Evolutionary conservation across 2,113 vertebrate species (phyloP).

Genomic region (Chiloscyllium plagiosum): DNA sequence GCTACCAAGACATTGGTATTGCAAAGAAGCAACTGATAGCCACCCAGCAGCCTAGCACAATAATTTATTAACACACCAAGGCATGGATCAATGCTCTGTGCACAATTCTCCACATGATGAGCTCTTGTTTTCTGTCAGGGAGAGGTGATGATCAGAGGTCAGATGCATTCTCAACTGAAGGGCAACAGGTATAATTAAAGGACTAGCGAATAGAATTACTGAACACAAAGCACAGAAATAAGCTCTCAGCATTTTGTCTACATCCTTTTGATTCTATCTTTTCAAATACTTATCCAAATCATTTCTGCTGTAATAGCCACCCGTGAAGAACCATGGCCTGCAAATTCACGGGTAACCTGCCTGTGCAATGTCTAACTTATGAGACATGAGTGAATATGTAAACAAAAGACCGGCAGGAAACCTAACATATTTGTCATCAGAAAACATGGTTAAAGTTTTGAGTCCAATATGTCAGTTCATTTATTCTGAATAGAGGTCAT

Average conservation of each 20-base stretch:
- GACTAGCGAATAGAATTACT: background rate
- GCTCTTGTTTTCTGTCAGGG: background rate
- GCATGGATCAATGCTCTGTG: background rate
- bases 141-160: background rate
- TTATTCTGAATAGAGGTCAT: too few relatives aligned
- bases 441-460: too few relatives aligned
- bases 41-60: background rate
- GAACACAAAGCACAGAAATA: background rate
- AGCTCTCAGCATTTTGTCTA: background rate
- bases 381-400: too few relatives aligned
- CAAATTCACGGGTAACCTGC: background rate
- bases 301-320: background rate
- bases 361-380: background rate
- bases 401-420: too few relatives aligned
- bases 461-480: too few relatives aligned
- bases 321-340: background rate
- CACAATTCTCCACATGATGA: background rate
- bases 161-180: background rate
- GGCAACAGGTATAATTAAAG: background rate
- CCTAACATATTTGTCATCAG: too few relatives aligned
- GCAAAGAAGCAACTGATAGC: background rate
- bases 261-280: background rate
- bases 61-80: conserved; percentile 5
- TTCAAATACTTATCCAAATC: background rate
- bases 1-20: background rate